phyloP scores from a whole-genome alignment of 1,140 invertebrate genomes.

The Cylas formicarius region DNA sequence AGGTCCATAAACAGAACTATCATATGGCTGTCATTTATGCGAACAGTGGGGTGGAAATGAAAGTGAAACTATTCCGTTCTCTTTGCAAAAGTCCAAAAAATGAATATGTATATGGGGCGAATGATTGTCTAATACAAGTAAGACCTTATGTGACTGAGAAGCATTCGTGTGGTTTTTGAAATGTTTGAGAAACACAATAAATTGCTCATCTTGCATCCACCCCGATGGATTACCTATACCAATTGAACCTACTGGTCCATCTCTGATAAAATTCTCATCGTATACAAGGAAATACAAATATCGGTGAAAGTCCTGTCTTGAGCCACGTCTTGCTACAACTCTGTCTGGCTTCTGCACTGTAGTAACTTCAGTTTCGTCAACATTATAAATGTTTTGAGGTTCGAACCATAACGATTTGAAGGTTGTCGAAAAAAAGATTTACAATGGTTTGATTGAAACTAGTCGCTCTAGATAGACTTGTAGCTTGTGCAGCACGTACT shows the following conservation, averaged over 20 bases:
- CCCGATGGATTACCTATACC: conserved; percentile 35
- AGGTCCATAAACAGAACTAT: no score
- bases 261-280: conserved; percentile 35
- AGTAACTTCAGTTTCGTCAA: conserved; percentile 44
- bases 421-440: conserved; percentile 35
- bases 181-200: conserved; percentile 37
- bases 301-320: conserved; percentile 44
- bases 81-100: no score
- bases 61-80: no score
- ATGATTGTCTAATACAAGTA: conserved; percentile 37
- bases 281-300: conserved; percentile 42
- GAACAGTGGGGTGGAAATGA: no score
- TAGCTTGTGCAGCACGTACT: conserved; percentile 1
- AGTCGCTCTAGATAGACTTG: conserved; percentile 41
- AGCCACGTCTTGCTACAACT: conserved; percentile 37
- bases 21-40: no score
- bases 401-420: conserved; percentile 35
- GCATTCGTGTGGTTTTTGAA: conserved; percentile 34
- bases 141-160: conserved; percentile 26
- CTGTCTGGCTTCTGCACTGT: conserved; percentile 43
- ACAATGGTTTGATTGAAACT: conserved; percentile 46
- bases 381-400: conserved; percentile 41
- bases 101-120: no score
- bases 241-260: conserved; percentile 35
- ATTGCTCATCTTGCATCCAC: conserved; percentile 38